A percentile compares a stretch with the other conserved stretches of the same genome.
Evolutionary conservation across 1,140 invertebrate species (phyloP).

Genomic region (Penaeus indicus): DNA sequence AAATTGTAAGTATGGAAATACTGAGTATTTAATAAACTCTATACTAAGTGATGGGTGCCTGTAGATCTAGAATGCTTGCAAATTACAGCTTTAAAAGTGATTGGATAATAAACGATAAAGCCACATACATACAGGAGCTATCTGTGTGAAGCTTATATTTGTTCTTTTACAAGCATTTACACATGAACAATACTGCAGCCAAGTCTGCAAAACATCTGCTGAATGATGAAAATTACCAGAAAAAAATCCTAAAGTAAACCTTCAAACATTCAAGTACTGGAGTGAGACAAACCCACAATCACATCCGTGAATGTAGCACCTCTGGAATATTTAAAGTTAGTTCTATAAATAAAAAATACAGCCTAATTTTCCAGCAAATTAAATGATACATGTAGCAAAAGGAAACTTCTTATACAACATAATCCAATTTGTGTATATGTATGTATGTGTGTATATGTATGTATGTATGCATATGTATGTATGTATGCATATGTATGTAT

Average conservation of each 20-base stretch:
- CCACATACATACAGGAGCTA: constrained; percentile 58
- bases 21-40: constrained; percentile 61
- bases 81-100: constrained; percentile 60
- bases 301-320: constrained; percentile 39
- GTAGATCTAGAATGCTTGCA: constrained; percentile 61
- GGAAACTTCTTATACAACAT: neutral
- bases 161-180: constrained; percentile 33
- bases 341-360: constrained; percentile 4
- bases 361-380: neutral
- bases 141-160: constrained; percentile 16
- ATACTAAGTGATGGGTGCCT: constrained; percentile 59
- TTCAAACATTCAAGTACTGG: constrained; percentile 31
- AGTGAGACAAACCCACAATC: constrained; percentile 49
- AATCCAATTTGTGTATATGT: constrained; percentile 10
- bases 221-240: constrained; percentile 6
- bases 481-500: too few relatives aligned
- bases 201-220: constrained; percentile 10
- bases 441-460: neutral
- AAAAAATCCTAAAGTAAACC: neutral
- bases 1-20: constrained; percentile 57
- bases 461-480: too few relatives aligned
- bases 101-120: constrained; percentile 42
- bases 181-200: constrained; percentile 34
- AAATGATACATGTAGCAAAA: neutral
- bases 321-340: constrained; percentile 28